These are phyloP conservation scores for Cnemophilus loriae DNA, from an alignment of 2,113 vertebrate species.

Conservation along the genomic window DNA sequence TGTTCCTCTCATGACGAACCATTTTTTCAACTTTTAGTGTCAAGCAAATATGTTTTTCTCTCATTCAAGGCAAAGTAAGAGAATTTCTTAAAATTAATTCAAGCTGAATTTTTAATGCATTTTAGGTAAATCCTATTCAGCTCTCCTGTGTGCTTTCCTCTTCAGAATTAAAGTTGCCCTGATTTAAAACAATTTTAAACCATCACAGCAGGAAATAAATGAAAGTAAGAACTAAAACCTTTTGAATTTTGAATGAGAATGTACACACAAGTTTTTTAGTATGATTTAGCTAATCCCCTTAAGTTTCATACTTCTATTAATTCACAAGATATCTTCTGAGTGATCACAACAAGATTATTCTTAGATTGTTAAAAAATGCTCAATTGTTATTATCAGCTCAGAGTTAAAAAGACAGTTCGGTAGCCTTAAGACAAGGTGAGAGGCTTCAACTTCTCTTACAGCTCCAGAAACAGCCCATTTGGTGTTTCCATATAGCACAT, in stretches of 20 bases:
- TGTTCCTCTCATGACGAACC: not conserved
- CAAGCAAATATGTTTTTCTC: not conserved
- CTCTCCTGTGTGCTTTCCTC: not conserved
- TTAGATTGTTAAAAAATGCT: not conserved
- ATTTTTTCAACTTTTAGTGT: not conserved
- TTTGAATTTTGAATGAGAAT: constrained; percentile 4
- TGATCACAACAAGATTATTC: not conserved
- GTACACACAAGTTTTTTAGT: not conserved
- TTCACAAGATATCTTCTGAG: not conserved
- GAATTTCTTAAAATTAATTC: not conserved
- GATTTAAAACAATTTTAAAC: not conserved
- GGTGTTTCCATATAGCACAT: not conserved
- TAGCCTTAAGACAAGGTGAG: not conserved
- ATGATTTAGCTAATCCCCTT: not conserved
- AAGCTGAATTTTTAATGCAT: not conserved
- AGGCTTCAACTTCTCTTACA: not conserved
- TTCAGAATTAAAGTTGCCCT: not conserved
- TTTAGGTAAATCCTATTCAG: not conserved
- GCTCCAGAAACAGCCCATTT: not conserved
- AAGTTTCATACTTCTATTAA: not conserved
- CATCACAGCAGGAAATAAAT: not conserved
- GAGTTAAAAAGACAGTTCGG: not conserved
- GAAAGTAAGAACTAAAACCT: not conserved
- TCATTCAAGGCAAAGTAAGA: not conserved
- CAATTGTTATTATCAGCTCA: not conserved